phyloP scores from a whole-genome alignment of 2,113 vertebrate genomes.

The Triplophysa dalaica region DNA sequence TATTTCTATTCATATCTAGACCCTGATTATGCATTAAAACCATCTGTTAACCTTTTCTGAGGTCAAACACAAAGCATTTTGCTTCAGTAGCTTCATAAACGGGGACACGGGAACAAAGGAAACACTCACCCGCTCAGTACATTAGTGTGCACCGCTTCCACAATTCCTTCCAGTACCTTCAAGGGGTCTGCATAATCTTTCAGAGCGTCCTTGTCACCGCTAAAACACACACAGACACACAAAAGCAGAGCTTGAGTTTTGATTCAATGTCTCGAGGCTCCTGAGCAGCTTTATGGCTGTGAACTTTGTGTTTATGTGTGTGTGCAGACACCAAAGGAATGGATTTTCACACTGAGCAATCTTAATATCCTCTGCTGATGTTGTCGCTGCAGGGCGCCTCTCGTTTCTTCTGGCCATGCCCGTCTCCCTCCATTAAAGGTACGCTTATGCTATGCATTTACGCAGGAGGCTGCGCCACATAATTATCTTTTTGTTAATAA shows the following conservation, averaged over 20 bases:
- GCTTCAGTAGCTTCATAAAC: background rate
- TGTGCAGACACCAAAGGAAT: background rate
- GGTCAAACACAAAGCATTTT: background rate
- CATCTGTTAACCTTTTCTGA: background rate
- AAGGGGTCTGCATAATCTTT: slow-evolving; percentile 69
- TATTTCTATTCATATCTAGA: too few relatives aligned
- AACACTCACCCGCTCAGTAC: slow-evolving; percentile 68
- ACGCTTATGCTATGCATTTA: background rate
- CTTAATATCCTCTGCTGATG: slow-evolving; percentile 24
- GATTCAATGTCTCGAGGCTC: slow-evolving; percentile 28
- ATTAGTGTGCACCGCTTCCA: slow-evolving; percentile 70
- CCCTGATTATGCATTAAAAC: too few relatives aligned
- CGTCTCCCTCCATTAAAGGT: slow-evolving; percentile 21
- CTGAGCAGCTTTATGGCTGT: slow-evolving; percentile 9
- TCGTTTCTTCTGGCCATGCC: background rate
- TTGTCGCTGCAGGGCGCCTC: slow-evolving; percentile 13
- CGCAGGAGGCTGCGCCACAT: background rate
- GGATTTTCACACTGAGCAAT: slow-evolving; percentile 33
- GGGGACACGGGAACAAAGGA: slow-evolving; percentile 9
- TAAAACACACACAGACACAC: slow-evolving; percentile 56
- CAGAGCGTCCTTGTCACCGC: slow-evolving; percentile 63
- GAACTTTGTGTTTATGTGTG: slow-evolving; percentile 22
- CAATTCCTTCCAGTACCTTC: slow-evolving; percentile 69
- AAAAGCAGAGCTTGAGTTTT: slow-evolving; percentile 34
- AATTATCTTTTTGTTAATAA: slow-evolving; percentile 24